phyloP scores from a whole-genome alignment of 2,888 invertebrate species.

The Piscicola geometra region DNA sequence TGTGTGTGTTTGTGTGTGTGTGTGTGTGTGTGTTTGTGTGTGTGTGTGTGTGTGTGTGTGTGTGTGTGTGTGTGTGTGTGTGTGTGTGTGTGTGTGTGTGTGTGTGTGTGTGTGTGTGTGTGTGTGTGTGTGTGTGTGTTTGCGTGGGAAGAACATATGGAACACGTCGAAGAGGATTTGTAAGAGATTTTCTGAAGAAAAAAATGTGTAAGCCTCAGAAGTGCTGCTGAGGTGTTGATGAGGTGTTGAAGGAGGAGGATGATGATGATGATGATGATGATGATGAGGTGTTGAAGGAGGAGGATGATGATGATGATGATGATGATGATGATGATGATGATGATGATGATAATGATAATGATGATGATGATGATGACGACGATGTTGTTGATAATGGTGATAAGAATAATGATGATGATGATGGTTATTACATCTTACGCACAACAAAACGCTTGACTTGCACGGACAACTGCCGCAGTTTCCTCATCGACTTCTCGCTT shows the following conservation, averaged over 20 bases:
- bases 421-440: too few relatives aligned
- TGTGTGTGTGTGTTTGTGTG: slow-evolving; percentile 17
- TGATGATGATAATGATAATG: slow-evolving; percentile 30
- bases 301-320: slow-evolving; percentile 30
- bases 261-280: slow-evolving; percentile 29
- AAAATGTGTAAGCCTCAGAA: neutral
- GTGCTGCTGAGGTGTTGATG: neutral
- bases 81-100: slow-evolving; percentile 14
- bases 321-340: slow-evolving; percentile 34
- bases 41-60: slow-evolving; percentile 19
- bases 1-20: slow-evolving; percentile 32
- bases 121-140: slow-evolving; percentile 15
- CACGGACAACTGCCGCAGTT: too few relatives aligned
- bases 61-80: slow-evolving; percentile 20
- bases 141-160: neutral
- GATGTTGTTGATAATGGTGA: slow-evolving; percentile 29
- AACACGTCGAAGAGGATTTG: neutral
- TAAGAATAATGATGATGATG: slow-evolving; percentile 5
- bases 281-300: neutral
- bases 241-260: neutral
- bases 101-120: slow-evolving; percentile 23
- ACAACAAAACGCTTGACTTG: too few relatives aligned
- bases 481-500: too few relatives aligned
- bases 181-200: neutral
- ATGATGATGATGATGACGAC: slow-evolving; percentile 29